phyloP scores from a whole-genome alignment of 2,888 invertebrate species.

The Nymphalis c-album region DNA sequence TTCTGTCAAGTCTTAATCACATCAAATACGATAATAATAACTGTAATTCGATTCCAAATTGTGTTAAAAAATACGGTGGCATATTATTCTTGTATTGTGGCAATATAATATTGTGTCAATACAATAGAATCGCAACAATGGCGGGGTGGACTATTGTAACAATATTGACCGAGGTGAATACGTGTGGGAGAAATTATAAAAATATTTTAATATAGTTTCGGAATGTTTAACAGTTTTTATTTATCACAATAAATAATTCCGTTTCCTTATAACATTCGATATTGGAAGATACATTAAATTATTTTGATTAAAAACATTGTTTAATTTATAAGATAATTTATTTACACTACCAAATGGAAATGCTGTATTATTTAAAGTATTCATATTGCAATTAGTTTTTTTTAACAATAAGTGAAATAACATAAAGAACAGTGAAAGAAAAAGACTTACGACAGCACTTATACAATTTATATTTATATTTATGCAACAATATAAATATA shows the following conservation, averaged over 20 bases:
- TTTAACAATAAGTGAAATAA: too few species aligned
- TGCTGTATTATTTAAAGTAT: too few species aligned
- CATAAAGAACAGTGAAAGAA: too few species aligned
- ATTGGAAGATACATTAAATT: too few species aligned
- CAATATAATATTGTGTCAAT: slow-evolving; percentile 23
- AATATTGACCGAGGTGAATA: slow-evolving; percentile 17
- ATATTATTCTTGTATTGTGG: slow-evolving; percentile 27
- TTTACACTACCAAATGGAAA: too few species aligned
- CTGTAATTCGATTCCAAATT: slow-evolving; percentile 18
- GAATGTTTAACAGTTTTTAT: neutral
- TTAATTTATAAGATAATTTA: too few species aligned
- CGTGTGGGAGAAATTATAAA: slow-evolving; percentile 6
- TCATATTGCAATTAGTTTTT: too few species aligned
- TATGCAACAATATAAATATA: too few species aligned
- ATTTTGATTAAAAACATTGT: too few species aligned
- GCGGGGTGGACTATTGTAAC: neutral
- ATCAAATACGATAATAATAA: slow-evolving; percentile 1
- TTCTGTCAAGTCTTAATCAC: slow-evolving; percentile 17
- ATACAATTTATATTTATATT: too few species aligned
- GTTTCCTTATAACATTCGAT: too few species aligned
- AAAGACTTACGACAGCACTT: too few species aligned
- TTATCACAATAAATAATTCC: neutral
- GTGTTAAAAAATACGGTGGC: slow-evolving; percentile 19
- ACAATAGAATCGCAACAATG: slow-evolving; percentile 22
- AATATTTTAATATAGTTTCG: neutral